Percentiles rank a stretch among this genome's conserved stretches.
phyloP scores from a whole-genome alignment of 2,888 invertebrate genomes.

The Endotricha flammealis region DNA sequence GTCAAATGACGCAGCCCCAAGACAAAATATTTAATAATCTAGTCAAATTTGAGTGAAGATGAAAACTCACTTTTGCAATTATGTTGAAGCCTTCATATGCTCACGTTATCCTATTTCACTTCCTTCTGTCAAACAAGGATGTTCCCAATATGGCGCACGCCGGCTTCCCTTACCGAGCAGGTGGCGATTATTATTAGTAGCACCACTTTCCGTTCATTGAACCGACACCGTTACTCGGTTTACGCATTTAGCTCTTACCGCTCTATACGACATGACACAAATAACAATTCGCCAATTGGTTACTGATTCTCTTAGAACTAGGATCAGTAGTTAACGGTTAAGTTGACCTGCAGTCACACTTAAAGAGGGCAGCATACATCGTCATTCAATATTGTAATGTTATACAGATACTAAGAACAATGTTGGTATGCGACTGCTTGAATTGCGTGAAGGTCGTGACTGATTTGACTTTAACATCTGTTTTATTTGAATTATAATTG shows the following conservation, averaged over 20 bases:
- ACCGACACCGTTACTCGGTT: constrained; percentile 69
- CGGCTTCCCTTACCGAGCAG: constrained; percentile 57
- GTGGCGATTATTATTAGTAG: constrained; percentile 68
- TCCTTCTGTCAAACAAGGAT: constrained; percentile 35
- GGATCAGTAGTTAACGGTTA: constrained; percentile 32
- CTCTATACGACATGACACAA: constrained; percentile 62
- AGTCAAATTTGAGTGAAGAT: no score
- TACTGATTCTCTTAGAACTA: constrained; percentile 35
- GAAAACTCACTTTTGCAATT: no score
- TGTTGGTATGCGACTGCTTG: neutral
- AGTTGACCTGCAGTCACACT: constrained; percentile 19
- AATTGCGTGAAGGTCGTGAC: neutral
- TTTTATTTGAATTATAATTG: no score
- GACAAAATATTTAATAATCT: no score
- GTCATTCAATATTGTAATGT: constrained; percentile 12
- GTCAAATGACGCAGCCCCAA: no score
- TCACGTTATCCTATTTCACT: constrained; percentile 11
- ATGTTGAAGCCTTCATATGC: constrained; percentile 10
- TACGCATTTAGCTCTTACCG: constrained; percentile 67
- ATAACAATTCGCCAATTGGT: constrained; percentile 64
- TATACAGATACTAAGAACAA: constrained; percentile 19
- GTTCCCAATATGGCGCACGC: constrained; percentile 38
- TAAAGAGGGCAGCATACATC: neutral
- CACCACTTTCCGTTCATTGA: constrained; percentile 69
- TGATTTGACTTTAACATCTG: no score